Base-by-base conservation (phyloP, 2,113 vertebrate genomes). In the Mobula hypostoma region DNA sequence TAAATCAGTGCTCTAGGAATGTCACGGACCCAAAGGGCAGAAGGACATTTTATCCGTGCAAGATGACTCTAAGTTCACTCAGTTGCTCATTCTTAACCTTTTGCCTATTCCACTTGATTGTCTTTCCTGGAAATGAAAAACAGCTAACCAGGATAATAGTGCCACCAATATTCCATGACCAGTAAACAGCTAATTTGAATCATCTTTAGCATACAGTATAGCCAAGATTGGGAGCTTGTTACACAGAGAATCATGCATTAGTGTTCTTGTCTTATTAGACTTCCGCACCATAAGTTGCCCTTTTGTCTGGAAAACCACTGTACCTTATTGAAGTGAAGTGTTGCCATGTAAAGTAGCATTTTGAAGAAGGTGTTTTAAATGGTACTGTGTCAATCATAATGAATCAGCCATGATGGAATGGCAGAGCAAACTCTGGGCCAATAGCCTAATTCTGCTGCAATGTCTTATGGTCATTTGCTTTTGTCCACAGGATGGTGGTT, bases 401-500 rank as follows among this genome's bases (percentile, higher is more conserved):
- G 3, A 48, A 48, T 48, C 48, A 48, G 48, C 48, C 48, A 4
- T 48, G 48, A 48, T 48, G 3, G 3, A 48, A 2, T 4, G 3
- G 48, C 48, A 48, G 48, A 2, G 48, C 48, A 48, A 48, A 48
- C 48, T 48, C 48, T 48, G 48, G 48, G 48, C 48, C 48, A 48
- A 48, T 48, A 48, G 48, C 48, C 48, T 48, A 48, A 48, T 48
- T 48, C 48, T 48, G 48, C 48, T 48, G 48, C 48, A 48, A 48
- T 48, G 48, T 48, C 48, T 48, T 48, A 48, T 48, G 48, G 48
- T 56, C 56, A 48, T 21, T 76, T 48, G 9, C 94, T 74, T 94
- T 78, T 90, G 94, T 7, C 76, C 94, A 19, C 95, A 98, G 97
- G 97, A 36, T 98, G 98, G 97, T 98, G 97, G 97, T 98, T 98